Base-by-base conservation (phyloP, 2,888 invertebrate genomes). In the Dynastes hyllus region DNA sequence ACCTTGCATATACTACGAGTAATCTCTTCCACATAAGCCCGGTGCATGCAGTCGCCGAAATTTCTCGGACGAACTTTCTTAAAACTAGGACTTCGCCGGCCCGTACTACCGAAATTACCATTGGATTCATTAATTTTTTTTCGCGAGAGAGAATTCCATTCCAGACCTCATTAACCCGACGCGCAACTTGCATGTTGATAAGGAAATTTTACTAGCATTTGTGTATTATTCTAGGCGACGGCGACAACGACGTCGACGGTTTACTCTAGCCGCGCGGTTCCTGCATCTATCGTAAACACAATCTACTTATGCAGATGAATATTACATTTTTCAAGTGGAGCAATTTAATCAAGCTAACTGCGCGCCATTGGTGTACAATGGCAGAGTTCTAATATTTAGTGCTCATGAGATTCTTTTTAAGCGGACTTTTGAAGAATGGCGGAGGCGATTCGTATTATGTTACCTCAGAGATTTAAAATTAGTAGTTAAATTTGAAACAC, bases 321-420 rank as follows among this genome's bases (percentile, higher is more conserved):
- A 83, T 83, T 83, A 82, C 82, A 83, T 67, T 82, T 83, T 83
- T 83, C 80, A 80, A 82, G 81, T 81, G 79, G 77, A 80, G 82
- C 83, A 83, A 83, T 83, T 83, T 83, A 83, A 83, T 83, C 83
- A 83, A 81, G 80, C 80, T 81, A 79, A 81, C 67, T 67, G 16
- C 16, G 11, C 78, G 80, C 40, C 58, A 40, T 22, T 55, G 53
- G 22, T 55, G 63, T 27, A 37, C 63, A n/a, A 22, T 11, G 16
- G 73, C 29, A 40, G 8, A 50, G 63, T 63, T 27, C 63, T 16
- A 75, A 63, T 67, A 45, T 67, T 67, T 67, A 63, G 53, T 11
- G 55, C 50, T 45, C 9, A 11, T 2, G 45, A 11, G 45, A 45
- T 45, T 45, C 45, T 1, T 45, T 45, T 45, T 45, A 11, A 45